Evolutionary conservation across 2,113 vertebrate species (phyloP).

Genomic region (Vidua macroura): DNA sequence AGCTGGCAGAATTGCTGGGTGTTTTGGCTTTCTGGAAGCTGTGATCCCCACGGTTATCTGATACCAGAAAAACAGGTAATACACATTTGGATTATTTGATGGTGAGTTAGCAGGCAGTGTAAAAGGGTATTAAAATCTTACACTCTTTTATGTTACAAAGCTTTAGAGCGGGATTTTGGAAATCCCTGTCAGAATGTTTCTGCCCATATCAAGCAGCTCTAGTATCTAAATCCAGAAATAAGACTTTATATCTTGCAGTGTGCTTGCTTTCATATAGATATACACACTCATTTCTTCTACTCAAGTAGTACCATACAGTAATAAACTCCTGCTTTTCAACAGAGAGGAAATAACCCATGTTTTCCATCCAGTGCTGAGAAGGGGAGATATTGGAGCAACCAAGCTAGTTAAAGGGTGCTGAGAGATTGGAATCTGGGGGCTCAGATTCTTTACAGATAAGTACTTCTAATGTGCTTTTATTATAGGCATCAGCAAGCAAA

Average conservation of each 20-base stretch:
- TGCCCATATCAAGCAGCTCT: not conserved
- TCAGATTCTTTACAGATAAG: not conserved
- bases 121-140: not conserved
- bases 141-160: not conserved
- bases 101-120: not conserved
- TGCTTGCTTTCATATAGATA: not conserved
- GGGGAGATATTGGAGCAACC: not conserved
- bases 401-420: not conserved
- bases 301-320: not conserved
- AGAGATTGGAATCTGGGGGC: not conserved
- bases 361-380: not conserved
- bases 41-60: not conserved
- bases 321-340: not conserved
- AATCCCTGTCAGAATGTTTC: not conserved
- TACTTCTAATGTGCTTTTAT: not conserved
- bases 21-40: not conserved
- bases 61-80: not conserved
- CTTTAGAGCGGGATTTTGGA: not conserved
- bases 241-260: not conserved
- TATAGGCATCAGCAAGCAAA: not conserved
- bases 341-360: not conserved
- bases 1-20: not conserved
- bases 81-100: not conserved
- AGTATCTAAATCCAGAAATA: not conserved
- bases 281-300: not conserved